Evolutionary conservation across 1,140 invertebrate genomes (phyloP), one percentile per base, ranked within the genome.

Genomic region (Stenopsyche tienmushanensis): DNA sequence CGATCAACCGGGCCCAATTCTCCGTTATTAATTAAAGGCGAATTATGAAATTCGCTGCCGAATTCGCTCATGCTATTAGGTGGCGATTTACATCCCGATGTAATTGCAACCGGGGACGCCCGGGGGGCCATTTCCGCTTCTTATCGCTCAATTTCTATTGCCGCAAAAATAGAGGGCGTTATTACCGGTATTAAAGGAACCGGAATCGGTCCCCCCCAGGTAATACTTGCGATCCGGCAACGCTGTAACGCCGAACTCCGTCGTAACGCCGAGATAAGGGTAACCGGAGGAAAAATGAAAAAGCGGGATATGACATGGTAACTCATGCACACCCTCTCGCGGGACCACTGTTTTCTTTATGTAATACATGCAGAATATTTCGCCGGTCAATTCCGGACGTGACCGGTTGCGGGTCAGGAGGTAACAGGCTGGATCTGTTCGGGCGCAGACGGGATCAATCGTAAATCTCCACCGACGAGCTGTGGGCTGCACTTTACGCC

Each of bases 21-120:
- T n/a, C n/a, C n/a, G n/a, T 53, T 24, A 53, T 53, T 53, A 53
- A 53, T 53, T 53, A 17, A 29, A 20, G 18, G 21, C 21, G 50
- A 53, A 53, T 53, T 53, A 53, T 53, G 25, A 53, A 53, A 13
- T 53, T 23, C 7, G 15, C 50, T 20, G 10, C 10, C 3, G 1
- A 23, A 25, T 23, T 29, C n/a, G n/a, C 9, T 17, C 3, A 9
- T 5, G 25, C 23, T 23, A 53, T 53, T 53, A 53, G 50, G 23
- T 23, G 50, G 8, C 20, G 50, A 53, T 53, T 53, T 25, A 23
- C 50, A 24, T 15, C 25, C 50, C 50, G 15, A 13, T 34, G 29
- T 34, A 34, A 34, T 34, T 34, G 29, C 13, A 34, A 13, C 13
- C 29, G 29, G 29, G n/a, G 13, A 34, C 29, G 13, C 29, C 29